Base-by-base conservation (phyloP, 2,113 vertebrate species). In the Balaeniceps rex region DNA sequence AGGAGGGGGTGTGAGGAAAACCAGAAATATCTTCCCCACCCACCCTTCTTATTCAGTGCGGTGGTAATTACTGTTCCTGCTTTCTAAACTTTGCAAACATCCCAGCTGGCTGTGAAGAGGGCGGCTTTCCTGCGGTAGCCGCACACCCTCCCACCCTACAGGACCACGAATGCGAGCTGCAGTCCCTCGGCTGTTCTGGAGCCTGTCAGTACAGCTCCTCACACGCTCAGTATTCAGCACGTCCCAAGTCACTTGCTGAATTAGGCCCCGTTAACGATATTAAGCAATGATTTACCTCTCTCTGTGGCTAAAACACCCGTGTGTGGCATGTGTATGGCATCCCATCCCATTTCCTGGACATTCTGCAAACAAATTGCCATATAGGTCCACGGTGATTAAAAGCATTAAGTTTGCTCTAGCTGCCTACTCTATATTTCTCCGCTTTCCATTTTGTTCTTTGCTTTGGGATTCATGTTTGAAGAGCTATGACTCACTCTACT, bases 401-500 rank as follows among this genome's bases (percentile, higher is more conserved):
- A 69, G 5, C 54, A 44, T 31, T 63, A n/a, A 23, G 22, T 83
- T 76, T 72, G 40, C 28, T 68, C 40, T 77, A 63, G 65, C 78
- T 47, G 33, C 58, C 87, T 86, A 46, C 87, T 84, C 70, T 77
- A 0, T 57, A 54, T 90, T 87, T 88, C 31, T 51, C 26, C 9
- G 6, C n/a, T 51, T 93, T 83, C 46, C n/a, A 3, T 94, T 97
- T 88, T 42, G 8, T 82, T 95, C 92, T 91, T 83, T 95, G 55
- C 91, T 89, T 90, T 88, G 80, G 84, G 81, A 85, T 85, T 95
- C 46, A 17, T 77, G 72, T 33, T 24, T 46, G 70, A 89, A 83
- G 91, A 94, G 68, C 52, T 64, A 8, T 97, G 97, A 97, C 46
- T 98, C 97, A 97, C 82, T 89, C 83, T 96, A 74, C 88, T 96